phyloP scores from a whole-genome alignment of 1,140 invertebrate species.

The Eriosoma lanigerum region DNA sequence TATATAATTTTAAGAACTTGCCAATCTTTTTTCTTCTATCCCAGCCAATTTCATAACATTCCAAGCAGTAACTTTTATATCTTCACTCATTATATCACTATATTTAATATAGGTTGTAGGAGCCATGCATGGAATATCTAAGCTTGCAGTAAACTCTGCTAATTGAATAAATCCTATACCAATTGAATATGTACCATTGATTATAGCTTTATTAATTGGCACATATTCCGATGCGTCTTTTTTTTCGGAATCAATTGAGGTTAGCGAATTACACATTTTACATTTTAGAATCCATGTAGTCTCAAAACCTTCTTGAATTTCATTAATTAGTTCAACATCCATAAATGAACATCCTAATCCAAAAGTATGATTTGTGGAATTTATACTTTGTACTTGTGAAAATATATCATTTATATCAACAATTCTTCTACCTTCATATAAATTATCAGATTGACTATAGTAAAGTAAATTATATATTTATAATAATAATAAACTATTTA shows the following conservation, averaged over 20 bases:
- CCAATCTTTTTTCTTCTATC: slow-evolving; percentile 53
- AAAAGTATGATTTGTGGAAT: neutral
- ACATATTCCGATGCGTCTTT: neutral
- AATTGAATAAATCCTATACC: slow-evolving; percentile 22
- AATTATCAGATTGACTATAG: neutral
- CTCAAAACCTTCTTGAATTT: neutral
- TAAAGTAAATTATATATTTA: neutral
- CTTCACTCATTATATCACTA: slow-evolving; percentile 23
- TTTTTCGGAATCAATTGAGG: neutral
- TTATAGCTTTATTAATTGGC: neutral
- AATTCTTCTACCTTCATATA: neutral
- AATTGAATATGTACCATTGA: neutral
- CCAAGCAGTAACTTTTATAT: slow-evolving; percentile 46
- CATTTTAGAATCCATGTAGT: neutral
- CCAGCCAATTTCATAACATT: slow-evolving; percentile 53
- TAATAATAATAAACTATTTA: neutral
- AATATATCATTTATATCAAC: neutral
- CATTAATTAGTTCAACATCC: neutral
- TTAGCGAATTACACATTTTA: neutral
- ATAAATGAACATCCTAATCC: slow-evolving; percentile 3
- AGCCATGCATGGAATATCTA: slow-evolving; percentile 19
- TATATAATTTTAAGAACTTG: no score
- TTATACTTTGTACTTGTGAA: neutral
- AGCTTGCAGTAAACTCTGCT: neutral
- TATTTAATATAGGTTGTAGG: slow-evolving; percentile 18